Evolutionary conservation across 2,113 vertebrate species (phyloP), one percentile per base, ranked within the genome.

Genomic region (Clupea harengus): DNA sequence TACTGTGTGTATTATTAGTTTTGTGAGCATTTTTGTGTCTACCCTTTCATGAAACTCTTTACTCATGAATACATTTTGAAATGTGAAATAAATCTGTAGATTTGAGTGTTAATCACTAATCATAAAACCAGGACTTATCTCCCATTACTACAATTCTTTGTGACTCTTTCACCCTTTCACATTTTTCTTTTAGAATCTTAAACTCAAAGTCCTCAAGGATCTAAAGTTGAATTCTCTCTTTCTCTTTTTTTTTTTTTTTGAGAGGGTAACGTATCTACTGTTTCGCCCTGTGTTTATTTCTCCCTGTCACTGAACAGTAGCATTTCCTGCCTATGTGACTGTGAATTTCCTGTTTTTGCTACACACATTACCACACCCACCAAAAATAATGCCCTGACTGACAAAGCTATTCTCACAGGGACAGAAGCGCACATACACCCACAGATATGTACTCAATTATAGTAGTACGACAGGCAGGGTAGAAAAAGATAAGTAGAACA

Each of bases 321-420:
- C 90, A 93, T 94, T 94, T 95, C 94, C 94, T 94, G 94, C 85
- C 86, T 92, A 87, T 91, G 90, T 93, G 91, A 92, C 89, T 87
- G 89, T 93, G 91, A 89, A 91, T 92, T 95, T 95, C 94, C 94
- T 94, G 93, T 92, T 92, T 92, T 90, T 90, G 89, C 92, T 88
- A 88, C 85, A 86, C 11, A 72, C 54, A 90, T 89, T 86, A 87
- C 86, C 81, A 91, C 91, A 89, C 89, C 92, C 91, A 90, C 45
- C 85, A 20, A 89, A 88, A 87, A 90, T 86, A 82, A 86, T 89
- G 50, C 57, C 22, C 49, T 52, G 64, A 67, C 64, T 82, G 49
- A 80, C 87, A 89, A 86, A 84, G 67, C 47, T 75, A 84, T 86
- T 89, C 84, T 83, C 85, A 88, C 57, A 84, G 89, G n/a, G 18